Percentiles rank a stretch among this genome's conserved stretches.
Conservation (phyloP, 2,888 invertebrate species). For the Drosophila trichaetosa region DNA sequence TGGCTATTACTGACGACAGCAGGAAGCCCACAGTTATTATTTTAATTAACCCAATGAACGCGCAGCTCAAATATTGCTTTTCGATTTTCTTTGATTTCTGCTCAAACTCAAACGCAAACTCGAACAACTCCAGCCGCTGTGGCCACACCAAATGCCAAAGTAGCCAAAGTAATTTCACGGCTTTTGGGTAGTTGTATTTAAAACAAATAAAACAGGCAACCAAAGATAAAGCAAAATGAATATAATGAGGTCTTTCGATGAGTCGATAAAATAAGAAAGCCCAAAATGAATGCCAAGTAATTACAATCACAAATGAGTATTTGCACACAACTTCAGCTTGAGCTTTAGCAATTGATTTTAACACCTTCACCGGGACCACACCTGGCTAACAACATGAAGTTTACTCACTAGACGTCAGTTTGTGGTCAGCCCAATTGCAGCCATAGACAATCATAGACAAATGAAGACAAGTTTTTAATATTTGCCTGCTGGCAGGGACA, state of each 20-base stretch:
- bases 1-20: conserved; percentile 51
- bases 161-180: conserved; percentile 31
- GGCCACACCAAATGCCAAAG: neutral
- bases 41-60: conserved; percentile 76
- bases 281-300: conserved; percentile 5
- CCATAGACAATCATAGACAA: conserved; percentile 15
- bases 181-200: conserved; percentile 17
- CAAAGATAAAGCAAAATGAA: neutral
- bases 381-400: conserved; percentile 18
- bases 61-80: conserved; percentile 19
- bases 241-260: neutral
- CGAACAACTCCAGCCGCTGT: neutral
- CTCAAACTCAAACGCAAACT: conserved; percentile 18
- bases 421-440: conserved; percentile 20
- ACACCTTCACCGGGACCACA: conserved; percentile 30
- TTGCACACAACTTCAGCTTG: conserved; percentile 3
- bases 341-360: conserved; percentile 19
- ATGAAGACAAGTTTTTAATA: conserved; percentile 22
- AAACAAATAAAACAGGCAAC: conserved; percentile 30
- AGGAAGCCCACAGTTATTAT: conserved; percentile 69
- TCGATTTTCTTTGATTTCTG: conserved; percentile 20
- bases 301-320: conserved; percentile 11
- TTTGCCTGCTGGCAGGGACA: conserved; percentile 5
- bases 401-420: conserved; percentile 33
- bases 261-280: neutral